phyloP scores from a whole-genome alignment of 2,888 invertebrate species.

The Candidula unifasciata region DNA sequence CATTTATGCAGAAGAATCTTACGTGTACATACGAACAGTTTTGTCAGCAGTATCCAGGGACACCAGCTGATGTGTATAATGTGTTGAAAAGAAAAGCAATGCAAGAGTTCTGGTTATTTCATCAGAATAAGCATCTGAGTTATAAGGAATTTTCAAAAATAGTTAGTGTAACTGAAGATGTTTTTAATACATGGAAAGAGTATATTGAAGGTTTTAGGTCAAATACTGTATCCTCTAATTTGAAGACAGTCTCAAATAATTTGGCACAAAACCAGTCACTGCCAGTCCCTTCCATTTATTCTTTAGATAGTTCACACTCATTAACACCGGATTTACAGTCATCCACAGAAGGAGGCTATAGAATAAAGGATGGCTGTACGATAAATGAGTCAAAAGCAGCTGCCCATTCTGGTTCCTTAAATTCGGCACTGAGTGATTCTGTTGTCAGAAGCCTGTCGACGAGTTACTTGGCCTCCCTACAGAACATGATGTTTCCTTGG shows the following conservation, averaged over 20 bases:
- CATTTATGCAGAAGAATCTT: slow-evolving; percentile 53
- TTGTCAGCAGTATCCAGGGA: slow-evolving; percentile 49
- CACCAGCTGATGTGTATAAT: slow-evolving; percentile 51
- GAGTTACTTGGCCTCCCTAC: slow-evolving; percentile 45
- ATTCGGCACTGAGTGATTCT: slow-evolving; percentile 37
- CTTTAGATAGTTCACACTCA: slow-evolving; percentile 26
- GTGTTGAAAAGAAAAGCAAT: slow-evolving; percentile 43
- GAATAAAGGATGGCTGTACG: not conserved
- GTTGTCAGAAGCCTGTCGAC: slow-evolving; percentile 40
- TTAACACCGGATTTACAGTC: slow-evolving; percentile 4
- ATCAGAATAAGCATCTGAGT: slow-evolving; percentile 50
- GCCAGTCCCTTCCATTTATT: slow-evolving; percentile 16
- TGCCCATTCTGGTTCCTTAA: slow-evolving; percentile 8
- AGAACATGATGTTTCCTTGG: slow-evolving; percentile 52
- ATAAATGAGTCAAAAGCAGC: slow-evolving; percentile 23
- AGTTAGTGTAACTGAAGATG: slow-evolving; percentile 43
- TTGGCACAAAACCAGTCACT: slow-evolving; percentile 22
- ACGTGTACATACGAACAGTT: slow-evolving; percentile 49
- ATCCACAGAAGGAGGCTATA: slow-evolving; percentile 1
- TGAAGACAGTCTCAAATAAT: slow-evolving; percentile 16
- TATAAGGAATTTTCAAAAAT: slow-evolving; percentile 47
- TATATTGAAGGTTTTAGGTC: slow-evolving; percentile 39
- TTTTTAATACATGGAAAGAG: slow-evolving; percentile 44
- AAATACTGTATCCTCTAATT: slow-evolving; percentile 9
- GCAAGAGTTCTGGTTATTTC: slow-evolving; percentile 50